Percentiles rank a stretch among this genome's conserved stretches.
Evolutionary conservation across 2,888 invertebrate species (phyloP).

Genomic region (Apamea epomidion): DNA sequence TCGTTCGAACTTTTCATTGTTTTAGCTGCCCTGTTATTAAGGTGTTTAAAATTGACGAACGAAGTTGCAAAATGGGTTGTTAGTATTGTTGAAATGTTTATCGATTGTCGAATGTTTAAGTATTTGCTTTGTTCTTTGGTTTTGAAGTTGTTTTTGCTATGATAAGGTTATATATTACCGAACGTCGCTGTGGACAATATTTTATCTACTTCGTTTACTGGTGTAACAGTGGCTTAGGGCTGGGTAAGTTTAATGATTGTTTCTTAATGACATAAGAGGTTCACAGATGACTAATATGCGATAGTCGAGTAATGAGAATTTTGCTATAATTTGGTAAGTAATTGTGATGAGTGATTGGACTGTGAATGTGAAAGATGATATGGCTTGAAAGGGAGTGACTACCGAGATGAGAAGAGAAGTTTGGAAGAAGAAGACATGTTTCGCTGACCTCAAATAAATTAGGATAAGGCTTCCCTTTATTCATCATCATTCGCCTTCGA

Average conservation of each 20-base stretch:
- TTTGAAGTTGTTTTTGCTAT: background rate
- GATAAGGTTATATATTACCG: background rate
- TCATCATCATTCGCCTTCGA: no score
- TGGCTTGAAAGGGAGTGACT: no score
- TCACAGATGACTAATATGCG: background rate
- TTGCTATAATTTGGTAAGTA: background rate
- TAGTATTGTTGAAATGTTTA: background rate
- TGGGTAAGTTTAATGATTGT: no score
- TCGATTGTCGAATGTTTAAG: slow-evolving; percentile 2
- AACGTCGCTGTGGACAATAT: background rate
- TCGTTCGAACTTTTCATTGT: slow-evolving; percentile 22
- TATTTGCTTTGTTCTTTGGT: background rate
- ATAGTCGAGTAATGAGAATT: background rate
- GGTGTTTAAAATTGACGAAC: background rate
- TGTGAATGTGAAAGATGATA: no score
- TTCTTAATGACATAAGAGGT: no score
- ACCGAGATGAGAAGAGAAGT: no score
- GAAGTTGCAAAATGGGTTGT: background rate
- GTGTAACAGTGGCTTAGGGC: no score
- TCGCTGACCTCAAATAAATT: no score
- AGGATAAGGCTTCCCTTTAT: no score
- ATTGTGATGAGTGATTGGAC: background rate
- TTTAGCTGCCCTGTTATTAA: slow-evolving; percentile 17
- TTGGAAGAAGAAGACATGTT: no score
- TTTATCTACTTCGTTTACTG: background rate